These are phyloP conservation scores for Puma concolor DNA, from an alignment of 2,113 vertebrate genomes.

Conservation along the genomic window DNA sequence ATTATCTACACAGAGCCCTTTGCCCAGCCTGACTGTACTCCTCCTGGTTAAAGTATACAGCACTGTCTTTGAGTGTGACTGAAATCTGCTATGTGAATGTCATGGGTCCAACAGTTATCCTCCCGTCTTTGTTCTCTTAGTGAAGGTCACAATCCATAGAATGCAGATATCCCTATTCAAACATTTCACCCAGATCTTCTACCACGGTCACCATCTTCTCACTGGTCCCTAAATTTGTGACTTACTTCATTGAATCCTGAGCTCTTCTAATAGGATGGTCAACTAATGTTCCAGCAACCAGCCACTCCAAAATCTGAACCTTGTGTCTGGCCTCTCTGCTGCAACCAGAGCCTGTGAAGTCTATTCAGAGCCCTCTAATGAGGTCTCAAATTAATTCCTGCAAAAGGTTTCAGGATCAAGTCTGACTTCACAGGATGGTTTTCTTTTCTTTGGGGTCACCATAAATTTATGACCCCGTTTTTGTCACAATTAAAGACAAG, in stretches of 20 bases:
- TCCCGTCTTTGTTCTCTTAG: not conserved
- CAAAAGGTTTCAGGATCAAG: not conserved
- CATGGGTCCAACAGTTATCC: accelerated
- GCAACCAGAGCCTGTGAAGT: not conserved
- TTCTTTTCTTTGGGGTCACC: not conserved
- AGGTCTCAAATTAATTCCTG: not conserved
- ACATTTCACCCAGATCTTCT: not conserved
- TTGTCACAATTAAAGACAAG: not conserved
- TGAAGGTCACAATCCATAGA: not conserved
- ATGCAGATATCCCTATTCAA: not conserved
- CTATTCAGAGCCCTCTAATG: not conserved
- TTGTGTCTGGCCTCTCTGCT: not conserved
- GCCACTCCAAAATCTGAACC: not conserved
- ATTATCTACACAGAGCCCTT: accelerated
- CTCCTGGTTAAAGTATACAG: not conserved
- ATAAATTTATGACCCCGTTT: not conserved
- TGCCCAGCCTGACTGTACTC: not conserved
- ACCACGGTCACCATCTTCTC: not conserved
- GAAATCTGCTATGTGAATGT: not conserved
- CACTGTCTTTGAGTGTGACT: not conserved
- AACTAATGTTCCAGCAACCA: not conserved
- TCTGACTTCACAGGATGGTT: not conserved
- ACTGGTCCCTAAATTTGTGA: not conserved
- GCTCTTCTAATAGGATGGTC: not conserved
- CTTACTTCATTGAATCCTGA: not conserved